These are phyloP conservation scores for Clusia tigrina DNA, from an alignment of 2,888 invertebrate species.

Conservation along the genomic window DNA sequence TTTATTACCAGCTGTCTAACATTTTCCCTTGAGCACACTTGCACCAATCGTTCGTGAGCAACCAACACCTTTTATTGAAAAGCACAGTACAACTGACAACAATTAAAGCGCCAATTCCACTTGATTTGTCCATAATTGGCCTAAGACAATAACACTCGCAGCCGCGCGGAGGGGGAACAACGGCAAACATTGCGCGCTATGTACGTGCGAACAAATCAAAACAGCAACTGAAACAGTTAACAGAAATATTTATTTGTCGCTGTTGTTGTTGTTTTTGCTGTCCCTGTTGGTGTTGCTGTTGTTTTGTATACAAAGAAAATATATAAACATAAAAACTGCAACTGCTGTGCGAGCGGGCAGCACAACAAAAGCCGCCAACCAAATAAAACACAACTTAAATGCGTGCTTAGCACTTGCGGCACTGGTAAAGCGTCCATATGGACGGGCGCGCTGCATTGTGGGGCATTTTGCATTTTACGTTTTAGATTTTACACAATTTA, in stretches of 20 bases:
- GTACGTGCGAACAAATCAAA: background rate
- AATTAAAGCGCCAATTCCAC: conserved; percentile 39
- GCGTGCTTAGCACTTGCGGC: too few relatives aligned
- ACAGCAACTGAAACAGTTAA: background rate
- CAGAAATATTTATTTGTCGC: too few relatives aligned
- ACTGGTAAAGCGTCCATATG: too few relatives aligned
- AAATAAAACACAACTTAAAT: too few relatives aligned
- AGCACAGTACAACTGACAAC: conserved; percentile 27
- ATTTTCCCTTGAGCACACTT: too few relatives aligned
- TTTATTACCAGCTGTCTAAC: too few relatives aligned
- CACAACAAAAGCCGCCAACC: background rate
- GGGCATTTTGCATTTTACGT: too few relatives aligned
- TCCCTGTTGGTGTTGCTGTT: too few relatives aligned
- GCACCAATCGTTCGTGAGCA: background rate
- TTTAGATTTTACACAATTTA: too few relatives aligned
- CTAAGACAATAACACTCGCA: conserved; percentile 7
- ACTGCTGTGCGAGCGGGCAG: conserved; percentile 32
- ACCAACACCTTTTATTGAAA: background rate
- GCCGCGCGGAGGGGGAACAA: too few relatives aligned
- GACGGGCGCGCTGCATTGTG: too few relatives aligned
- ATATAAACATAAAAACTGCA: background rate
- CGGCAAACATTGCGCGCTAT: background rate
- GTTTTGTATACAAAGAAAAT: background rate
- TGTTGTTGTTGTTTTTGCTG: too few relatives aligned
- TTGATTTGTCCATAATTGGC: conserved; percentile 37